A percentile compares a stretch with the other conserved stretches of the same genome.
Evolutionary conservation across 2,888 invertebrate genomes (phyloP).

Genomic region (Trilocha varians): DNA sequence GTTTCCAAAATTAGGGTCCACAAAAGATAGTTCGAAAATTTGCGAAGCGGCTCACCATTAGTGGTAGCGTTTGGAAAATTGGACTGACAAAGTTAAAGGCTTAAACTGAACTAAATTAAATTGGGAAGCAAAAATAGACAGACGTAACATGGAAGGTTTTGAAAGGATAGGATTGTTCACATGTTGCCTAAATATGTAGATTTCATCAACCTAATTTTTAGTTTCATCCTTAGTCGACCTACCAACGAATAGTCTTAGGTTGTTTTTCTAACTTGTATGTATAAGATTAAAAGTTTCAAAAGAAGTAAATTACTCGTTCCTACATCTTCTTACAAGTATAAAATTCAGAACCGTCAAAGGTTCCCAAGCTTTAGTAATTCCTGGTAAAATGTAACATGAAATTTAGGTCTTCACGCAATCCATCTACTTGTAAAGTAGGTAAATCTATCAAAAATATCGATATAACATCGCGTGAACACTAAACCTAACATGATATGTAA

Average conservation of each 20-base stretch:
- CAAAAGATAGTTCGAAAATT: neutral
- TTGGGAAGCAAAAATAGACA: neutral
- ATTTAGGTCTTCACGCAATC: neutral
- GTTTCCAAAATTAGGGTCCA: too few species aligned
- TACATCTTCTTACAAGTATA: too few species aligned
- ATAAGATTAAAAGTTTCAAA: too few species aligned
- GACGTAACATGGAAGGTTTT: neutral
- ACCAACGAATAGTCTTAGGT: too few species aligned
- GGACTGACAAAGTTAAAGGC: neutral
- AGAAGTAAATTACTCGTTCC: too few species aligned
- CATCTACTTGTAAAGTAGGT: neutral
- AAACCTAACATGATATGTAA: neutral
- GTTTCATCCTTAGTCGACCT: too few species aligned
- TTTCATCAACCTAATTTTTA: too few species aligned
- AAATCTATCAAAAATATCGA: neutral
- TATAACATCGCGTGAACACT: neutral
- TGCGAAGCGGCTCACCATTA: neutral
- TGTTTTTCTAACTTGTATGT: too few species aligned
- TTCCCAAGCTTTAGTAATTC: too few species aligned
- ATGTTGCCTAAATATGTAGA: too few species aligned
- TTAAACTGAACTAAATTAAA: neutral
- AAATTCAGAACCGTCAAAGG: too few species aligned
- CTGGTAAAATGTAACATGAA: neutral
- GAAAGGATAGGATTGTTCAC: too few species aligned
- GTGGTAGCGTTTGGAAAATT: neutral